Evolutionary conservation across 1,140 invertebrate genomes (phyloP), one percentile per base, ranked within the genome.

Genomic region (Odontomachus brunneus): DNA sequence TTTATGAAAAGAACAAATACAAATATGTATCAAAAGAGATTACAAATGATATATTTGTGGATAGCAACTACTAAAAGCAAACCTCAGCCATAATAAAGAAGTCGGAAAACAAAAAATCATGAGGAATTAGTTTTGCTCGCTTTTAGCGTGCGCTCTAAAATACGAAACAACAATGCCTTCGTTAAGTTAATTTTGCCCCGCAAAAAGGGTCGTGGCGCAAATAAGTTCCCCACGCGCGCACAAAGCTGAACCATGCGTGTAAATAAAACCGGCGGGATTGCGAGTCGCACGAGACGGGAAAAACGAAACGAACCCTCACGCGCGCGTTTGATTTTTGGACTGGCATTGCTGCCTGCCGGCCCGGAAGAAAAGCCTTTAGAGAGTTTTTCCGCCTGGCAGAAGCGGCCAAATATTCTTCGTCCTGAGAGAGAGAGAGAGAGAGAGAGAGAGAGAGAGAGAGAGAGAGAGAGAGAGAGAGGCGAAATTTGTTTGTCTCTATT

Each of bases 331-430:
- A 93, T 93, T 93, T 93, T 92, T 90, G 90, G 19, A 84, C 91
- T 91, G 85, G 91, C 91, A 93, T 93, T 93, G 91, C 91, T 89
- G 87, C 26, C 80, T 90, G 74, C 75, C 92, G 91, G 89, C 22
- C 86, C 81, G 91, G 87, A 91, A 91, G 81, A 71, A 89, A 91
- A 92, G 86, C 90, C 91, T 93, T 93, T 92, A 90, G 88, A 92
- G 91, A 90, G 88, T 91, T 93, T 92, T 92, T 93, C 92, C 90
- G 91, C 90, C 86, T 91, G 91, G 92, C 88, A 91, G 92, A 87
- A 33, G 83, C 88, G 57, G 29, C 83, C 85, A 85, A 89, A 90
- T 88, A 90, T 90, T 81, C 78, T 63, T 33, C 65, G 73, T 81
- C 63, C 78, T 49, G 72, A 55, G 63, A 15, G 33, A 51, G 51